Evolutionary conservation across 2,797 vertebrate species (phyloP), one percentile per base, ranked within the genome.

Genomic region (Sebastes wilsoni): DNA sequence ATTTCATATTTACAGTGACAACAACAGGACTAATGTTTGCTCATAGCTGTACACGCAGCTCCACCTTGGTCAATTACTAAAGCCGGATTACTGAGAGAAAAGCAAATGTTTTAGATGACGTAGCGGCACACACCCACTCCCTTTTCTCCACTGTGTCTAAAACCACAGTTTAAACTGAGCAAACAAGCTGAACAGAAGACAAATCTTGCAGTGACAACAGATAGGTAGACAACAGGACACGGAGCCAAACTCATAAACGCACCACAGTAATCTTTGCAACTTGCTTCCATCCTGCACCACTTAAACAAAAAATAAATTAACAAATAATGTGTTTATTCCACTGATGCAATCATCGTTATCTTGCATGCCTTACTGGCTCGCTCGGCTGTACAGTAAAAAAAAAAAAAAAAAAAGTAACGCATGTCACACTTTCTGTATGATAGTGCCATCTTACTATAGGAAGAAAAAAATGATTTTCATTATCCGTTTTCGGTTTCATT

Each of bases 61-160:
- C 87, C 92, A 79, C 95, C 93, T 93, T 90, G 70, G 76, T 81
- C 81, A 87, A 86, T 74, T 88, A 91, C 85, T 89, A 74, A 83
- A 89, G 60, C 30, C 4, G 72, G 90, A 93, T 92, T 88, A 88
- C 71, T 22, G 84, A 79, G 72, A 83, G 67, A 83, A 89, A 87
- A 89, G 81, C 78, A 93, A 94, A 92, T 85, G 80, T 90, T 86
- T 77, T 75, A 75, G 54, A 92, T 80, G 74, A 90, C 76, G 56
- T 52, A 70, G 71, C 3, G 87, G 67, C 93, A 91, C 93, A 93
- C 89, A 77, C 92, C 94, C 90, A 86, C 28, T 61, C 20, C 75
- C 46, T 55, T 52, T 85, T 88, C 80, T 77, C 68, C 56, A 62
- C 66, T 38, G 12, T 74, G 69, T 79, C 66, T 81, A 80, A 86